Percentiles rank a stretch among this genome's conserved stretches.
Conservation (phyloP, 2,113 vertebrate genomes). For the Anas platyrhynchos region DNA sequence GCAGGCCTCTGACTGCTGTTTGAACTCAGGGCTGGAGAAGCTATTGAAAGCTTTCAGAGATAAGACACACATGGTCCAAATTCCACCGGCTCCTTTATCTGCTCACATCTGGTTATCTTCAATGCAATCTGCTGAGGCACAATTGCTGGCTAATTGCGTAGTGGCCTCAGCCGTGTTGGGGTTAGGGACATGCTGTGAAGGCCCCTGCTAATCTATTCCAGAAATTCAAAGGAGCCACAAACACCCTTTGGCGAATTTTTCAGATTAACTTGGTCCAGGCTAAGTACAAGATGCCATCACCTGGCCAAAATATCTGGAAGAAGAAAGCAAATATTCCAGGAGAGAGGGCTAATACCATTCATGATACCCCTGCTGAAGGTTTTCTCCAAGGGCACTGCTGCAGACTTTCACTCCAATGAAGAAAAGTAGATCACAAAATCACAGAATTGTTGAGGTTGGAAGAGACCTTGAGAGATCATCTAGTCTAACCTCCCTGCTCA, state of each 20-base stretch:
- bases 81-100: background rate
- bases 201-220: background rate
- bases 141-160: background rate
- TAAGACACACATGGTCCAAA: background rate
- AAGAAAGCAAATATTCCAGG: background rate
- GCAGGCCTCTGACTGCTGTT: background rate
- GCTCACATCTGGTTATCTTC: conserved; percentile 54
- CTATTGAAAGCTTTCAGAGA: background rate
- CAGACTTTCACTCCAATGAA: background rate
- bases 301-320: background rate
- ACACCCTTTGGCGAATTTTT: background rate
- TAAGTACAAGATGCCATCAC: background rate
- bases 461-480: too few species aligned
- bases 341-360: background rate
- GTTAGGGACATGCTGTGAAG: background rate
- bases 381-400: background rate
- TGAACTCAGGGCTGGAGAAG: background rate
- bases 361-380: background rate
- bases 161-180: background rate
- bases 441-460: too few species aligned
- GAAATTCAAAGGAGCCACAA: background rate
- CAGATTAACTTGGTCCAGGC: background rate
- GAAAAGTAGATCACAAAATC: background rate
- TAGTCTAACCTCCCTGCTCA: too few species aligned
- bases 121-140: background rate